Evolutionary conservation across 1,140 invertebrate species (phyloP), one percentile per base, ranked within the genome.

Genomic region (Catajapyx aquilonaris): DNA sequence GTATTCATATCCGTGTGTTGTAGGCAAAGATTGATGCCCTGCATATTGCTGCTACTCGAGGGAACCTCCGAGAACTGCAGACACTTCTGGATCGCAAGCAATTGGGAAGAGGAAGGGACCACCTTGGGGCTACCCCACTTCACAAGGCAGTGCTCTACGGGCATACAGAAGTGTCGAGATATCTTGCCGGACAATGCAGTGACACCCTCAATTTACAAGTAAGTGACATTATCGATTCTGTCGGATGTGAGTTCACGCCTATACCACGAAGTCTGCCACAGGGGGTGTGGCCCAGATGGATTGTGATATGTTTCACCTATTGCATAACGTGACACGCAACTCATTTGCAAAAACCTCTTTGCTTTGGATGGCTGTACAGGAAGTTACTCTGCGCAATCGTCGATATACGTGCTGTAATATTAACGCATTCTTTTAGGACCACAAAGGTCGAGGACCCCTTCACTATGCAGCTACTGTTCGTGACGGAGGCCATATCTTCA

Each of bases 21-120:
- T 49, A 91, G 83, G 73, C 73, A 43, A 88, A 90, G 66, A 91
- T 91, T 40, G 71, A 76, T 44, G 69, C 73, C 41, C 81, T 93
- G 21, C 86, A 94, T 49, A 54, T 73, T 46, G 81, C 84, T 16
- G 80, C 84, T n/a, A 69, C 71, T 51, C 70, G 78, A 49, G 88
- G 88, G 10, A 81, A 76, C 49, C 58, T 91, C 41, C 57, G 77
- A 47, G 81, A 83, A 43, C 59, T 93, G 19, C 81, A 88, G 60
- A 71, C 73, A 35, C 72, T 85, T 3, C 60, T 91, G 44, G 86
- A 93, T 60, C 60, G 86, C 38, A 79, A 84, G 51, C 86, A 90
- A 66, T 81, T 93, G 51, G 84, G 84, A 5, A 68, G 85, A 30
- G 81, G 84, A 5, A 69, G 78, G 45, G 81, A 91, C 57, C 68